Conservation (phyloP, 1,140 invertebrate species). For the Lepidurus apus region DNA sequence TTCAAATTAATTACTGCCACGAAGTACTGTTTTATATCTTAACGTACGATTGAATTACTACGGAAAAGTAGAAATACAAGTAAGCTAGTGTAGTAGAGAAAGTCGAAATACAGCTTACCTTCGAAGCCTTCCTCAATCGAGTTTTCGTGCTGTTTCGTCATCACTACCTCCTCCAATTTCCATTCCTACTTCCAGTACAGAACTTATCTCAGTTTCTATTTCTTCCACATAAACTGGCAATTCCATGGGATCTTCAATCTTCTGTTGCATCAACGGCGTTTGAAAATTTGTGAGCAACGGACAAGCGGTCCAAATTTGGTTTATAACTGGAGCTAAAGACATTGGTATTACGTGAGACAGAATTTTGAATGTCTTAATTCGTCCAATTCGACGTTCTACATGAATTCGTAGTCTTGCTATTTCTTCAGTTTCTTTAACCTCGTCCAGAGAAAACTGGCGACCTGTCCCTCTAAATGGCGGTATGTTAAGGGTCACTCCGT, state of each 20-base stretch:
- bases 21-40: not conserved
- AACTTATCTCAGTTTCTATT: not conserved
- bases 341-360: constrained; percentile 4
- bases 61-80: not conserved
- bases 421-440: constrained; percentile 7
- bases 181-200: not conserved
- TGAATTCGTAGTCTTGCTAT: constrained; percentile 12
- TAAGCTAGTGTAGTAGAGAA: not conserved
- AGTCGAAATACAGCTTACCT: constrained; percentile 4
- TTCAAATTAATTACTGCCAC: not conserved
- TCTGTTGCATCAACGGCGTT: not conserved
- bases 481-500: constrained; percentile 6
- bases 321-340: not conserved
- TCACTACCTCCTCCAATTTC: not conserved
- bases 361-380: constrained; percentile 19
- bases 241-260: not conserved
- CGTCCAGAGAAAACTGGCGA: constrained; percentile 17
- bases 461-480: not conserved
- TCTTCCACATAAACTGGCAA: not conserved
- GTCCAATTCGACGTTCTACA: constrained; percentile 12
- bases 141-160: not conserved
- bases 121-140: not conserved
- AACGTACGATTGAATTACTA: not conserved
- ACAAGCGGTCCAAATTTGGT: constrained; percentile 27
- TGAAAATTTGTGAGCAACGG: not conserved